These are phyloP conservation scores for Penaeus vannamei DNA, from an alignment of 1,140 invertebrate genomes.

Conservation along the genomic window DNA sequence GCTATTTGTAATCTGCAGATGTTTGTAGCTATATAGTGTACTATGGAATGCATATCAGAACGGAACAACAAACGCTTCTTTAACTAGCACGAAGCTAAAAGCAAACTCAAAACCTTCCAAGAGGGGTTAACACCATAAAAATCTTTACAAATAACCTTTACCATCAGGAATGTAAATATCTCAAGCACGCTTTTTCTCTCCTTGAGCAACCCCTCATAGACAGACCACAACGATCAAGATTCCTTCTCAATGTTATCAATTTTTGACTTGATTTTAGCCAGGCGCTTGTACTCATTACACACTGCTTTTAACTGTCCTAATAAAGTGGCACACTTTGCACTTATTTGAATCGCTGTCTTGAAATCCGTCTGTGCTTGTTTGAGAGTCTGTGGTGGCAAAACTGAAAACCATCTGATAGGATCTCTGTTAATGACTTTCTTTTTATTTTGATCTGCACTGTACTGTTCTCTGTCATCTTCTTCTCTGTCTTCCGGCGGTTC, in stretches of 20 bases:
- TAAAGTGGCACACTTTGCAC: slow-evolving; percentile 45
- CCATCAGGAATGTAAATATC: no score
- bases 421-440: slow-evolving; percentile 35
- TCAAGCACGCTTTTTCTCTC: no score
- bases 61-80: no score
- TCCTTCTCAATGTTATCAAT: slow-evolving; percentile 50
- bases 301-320: slow-evolving; percentile 43
- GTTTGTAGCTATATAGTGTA: no score
- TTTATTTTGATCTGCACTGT: not conserved
- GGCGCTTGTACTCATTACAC: slow-evolving; percentile 46
- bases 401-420: slow-evolving; percentile 54
- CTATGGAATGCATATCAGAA: no score
- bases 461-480: slow-evolving; percentile 30
- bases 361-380: slow-evolving; percentile 53
- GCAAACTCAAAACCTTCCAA: no score
- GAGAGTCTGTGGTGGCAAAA: slow-evolving; percentile 49
- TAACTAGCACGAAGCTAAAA: no score
- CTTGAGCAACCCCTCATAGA: no score
- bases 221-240: no score
- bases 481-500: not conserved
- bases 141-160: no score
- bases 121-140: no score
- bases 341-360: slow-evolving; percentile 36
- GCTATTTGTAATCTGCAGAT: no score
- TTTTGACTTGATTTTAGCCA: slow-evolving; percentile 37